Evolutionary conservation across 2,797 vertebrate species (phyloP).

Genomic region (Loriculus beryllinus): DNA sequence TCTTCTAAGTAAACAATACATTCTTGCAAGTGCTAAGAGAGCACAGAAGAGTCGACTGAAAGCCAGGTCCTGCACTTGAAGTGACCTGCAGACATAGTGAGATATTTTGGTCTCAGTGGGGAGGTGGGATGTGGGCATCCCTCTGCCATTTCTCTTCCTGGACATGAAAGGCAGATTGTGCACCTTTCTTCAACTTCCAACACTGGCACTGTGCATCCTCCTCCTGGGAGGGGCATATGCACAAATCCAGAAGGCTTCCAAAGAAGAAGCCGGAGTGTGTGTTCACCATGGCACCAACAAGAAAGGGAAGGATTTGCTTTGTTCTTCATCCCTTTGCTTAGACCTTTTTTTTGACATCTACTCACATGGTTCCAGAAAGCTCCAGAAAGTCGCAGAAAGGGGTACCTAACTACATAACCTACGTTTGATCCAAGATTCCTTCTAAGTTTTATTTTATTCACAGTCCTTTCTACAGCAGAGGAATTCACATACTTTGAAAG

Average conservation of each 20-base stretch:
- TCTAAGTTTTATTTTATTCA: neutral
- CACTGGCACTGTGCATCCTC: neutral
- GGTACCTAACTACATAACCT: neutral
- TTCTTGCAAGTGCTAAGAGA: neutral
- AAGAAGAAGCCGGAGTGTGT: neutral
- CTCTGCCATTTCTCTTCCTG: neutral
- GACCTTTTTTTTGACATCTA: neutral
- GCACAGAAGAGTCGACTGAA: neutral
- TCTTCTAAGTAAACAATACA: neutral
- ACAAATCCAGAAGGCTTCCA: neutral
- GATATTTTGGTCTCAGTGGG: neutral
- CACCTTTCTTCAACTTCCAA: neutral
- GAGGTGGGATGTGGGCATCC: neutral
- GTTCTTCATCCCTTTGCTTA: neutral
- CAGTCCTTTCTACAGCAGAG: neutral
- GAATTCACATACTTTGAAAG: neutral
- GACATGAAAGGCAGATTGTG: rapidly evolving
- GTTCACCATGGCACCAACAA: neutral
- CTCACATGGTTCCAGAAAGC: neutral
- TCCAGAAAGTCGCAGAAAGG: neutral
- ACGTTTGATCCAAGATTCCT: neutral
- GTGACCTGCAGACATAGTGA: neutral
- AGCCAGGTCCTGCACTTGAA: neutral
- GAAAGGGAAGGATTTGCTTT: neutral
- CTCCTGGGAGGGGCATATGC: neutral